These are phyloP conservation scores for Ictalurus furcatus DNA, from an alignment of 2,113 vertebrate species.

Conservation along the genomic window DNA sequence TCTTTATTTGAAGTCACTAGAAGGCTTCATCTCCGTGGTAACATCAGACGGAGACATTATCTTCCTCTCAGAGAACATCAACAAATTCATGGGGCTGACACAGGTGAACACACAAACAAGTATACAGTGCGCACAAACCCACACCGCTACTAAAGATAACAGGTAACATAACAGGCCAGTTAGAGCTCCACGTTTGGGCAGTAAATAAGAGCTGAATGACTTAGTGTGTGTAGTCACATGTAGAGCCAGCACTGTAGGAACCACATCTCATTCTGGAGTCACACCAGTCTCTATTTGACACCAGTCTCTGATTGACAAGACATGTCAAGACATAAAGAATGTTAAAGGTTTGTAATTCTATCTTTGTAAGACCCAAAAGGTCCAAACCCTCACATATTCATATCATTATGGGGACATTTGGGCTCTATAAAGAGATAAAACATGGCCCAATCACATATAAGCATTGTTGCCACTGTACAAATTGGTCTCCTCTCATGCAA, in stretches of 20 bases:
- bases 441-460: not conserved
- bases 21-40: slow-evolving; percentile 94
- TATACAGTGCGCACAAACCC: not conserved
- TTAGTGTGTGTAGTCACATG: not conserved
- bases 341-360: not conserved
- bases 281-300: not conserved
- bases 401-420: not conserved
- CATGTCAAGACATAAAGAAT: not conserved
- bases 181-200: not conserved
- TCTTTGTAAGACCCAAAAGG: not conserved
- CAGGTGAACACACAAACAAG: slow-evolving; percentile 75
- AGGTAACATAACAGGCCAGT: not conserved
- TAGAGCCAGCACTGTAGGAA: not conserved
- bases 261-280: slow-evolving; percentile 20
- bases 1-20: slow-evolving; percentile 91
- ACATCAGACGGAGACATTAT: slow-evolving; percentile 98
- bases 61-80: slow-evolving; percentile 98
- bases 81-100: slow-evolving; percentile 96
- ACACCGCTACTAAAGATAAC: not conserved
- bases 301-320: not conserved
- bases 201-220: not conserved
- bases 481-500: not conserved
- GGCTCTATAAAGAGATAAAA: not conserved
- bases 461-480: slow-evolving; percentile 14
- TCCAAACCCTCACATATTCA: not conserved